Evolutionary conservation across 1,140 invertebrate species (phyloP).

Genomic region (Drosophila setifemur): DNA sequence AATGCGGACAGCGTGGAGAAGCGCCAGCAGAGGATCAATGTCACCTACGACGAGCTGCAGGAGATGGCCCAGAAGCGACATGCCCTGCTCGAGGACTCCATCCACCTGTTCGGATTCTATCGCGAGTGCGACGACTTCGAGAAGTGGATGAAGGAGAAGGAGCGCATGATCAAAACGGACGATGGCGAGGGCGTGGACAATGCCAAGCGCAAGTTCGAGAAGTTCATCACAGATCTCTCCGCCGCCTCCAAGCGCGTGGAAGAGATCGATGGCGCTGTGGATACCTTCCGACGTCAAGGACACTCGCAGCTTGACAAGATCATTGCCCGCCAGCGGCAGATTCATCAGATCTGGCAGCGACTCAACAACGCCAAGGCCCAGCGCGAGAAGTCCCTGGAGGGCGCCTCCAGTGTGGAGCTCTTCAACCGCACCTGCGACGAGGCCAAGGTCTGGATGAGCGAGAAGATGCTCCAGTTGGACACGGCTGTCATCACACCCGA

Average conservation of each 20-base stretch:
- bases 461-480: constrained; percentile 94
- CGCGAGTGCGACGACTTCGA: constrained; percentile 99
- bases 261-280: constrained; percentile 93
- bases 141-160: constrained; percentile 98
- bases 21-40: constrained; percentile 90
- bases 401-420: constrained; percentile 95
- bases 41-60: constrained; percentile 91
- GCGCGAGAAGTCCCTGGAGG: constrained; percentile 95
- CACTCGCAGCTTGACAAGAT: constrained; percentile 95
- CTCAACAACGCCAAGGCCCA: constrained; percentile 94
- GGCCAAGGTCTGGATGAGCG: constrained; percentile 96
- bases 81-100: constrained; percentile 94
- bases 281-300: constrained; percentile 92
- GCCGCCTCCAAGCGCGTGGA: constrained; percentile 95
- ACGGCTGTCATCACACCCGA: constrained; percentile 91
- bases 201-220: constrained; percentile 97
- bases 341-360: constrained; percentile 94
- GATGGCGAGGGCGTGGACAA: constrained; percentile 94
- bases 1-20: constrained; percentile 91
- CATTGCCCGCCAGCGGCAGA: constrained; percentile 90
- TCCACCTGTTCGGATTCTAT: constrained; percentile 96
- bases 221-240: constrained; percentile 97
- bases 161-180: constrained; percentile 92
- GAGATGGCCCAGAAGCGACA: constrained; percentile 91
- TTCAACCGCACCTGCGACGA: constrained; percentile 97